phyloP scores from a whole-genome alignment of 2,113 vertebrate species.

The Indicator maculatus region DNA sequence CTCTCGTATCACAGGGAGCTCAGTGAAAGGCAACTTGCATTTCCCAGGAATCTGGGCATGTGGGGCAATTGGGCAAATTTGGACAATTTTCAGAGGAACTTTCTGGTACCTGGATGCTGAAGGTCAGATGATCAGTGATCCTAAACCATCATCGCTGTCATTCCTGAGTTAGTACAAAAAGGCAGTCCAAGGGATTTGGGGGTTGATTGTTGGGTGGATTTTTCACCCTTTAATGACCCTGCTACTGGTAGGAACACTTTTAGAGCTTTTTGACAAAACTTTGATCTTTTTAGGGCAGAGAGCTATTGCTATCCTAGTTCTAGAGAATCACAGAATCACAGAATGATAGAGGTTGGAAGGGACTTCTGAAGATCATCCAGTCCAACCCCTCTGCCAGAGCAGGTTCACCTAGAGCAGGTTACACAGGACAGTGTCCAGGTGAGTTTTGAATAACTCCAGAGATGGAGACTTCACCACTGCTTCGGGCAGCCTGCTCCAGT shows the following conservation, averaged over 20 bases:
- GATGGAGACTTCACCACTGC: no score
- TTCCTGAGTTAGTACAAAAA: not conserved
- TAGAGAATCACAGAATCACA: not conserved
- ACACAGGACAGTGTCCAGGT: no score
- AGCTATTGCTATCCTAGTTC: not conserved
- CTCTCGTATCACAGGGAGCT: not conserved
- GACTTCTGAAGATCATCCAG: no score
- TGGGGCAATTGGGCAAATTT: not conserved
- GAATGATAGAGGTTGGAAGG: no score
- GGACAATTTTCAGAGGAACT: not conserved
- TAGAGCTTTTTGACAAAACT: not conserved
- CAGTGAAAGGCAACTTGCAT: fast-evolving
- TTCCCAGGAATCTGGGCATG: not conserved
- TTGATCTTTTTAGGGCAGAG: not conserved
- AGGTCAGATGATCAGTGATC: not conserved
- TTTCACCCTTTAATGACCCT: not conserved
- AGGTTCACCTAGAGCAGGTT: no score
- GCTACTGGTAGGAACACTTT: not conserved
- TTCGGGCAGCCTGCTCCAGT: no score
- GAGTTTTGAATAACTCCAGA: no score
- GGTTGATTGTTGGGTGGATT: not conserved
- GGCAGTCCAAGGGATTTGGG: not conserved
- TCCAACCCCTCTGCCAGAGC: no score
- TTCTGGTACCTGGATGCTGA: not conserved
- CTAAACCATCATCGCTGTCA: not conserved